These are phyloP conservation scores for Lampris incognitus DNA, from an alignment of 2,113 vertebrate species.

Conservation along the genomic window DNA sequence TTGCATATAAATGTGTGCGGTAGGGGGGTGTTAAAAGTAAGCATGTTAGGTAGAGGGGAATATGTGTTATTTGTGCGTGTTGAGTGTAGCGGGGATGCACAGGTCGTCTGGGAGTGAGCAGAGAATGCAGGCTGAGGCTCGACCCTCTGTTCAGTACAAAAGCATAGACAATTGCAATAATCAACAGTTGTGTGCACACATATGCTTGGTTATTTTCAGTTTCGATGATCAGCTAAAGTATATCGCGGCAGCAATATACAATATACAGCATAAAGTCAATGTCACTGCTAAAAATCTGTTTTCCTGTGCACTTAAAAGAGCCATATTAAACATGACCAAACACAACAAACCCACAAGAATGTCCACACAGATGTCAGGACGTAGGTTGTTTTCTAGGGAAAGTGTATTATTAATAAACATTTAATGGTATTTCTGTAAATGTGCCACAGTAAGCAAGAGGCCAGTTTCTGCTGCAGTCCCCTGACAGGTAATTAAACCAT, in stretches of 20 bases:
- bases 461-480: constrained; percentile 49
- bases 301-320: constrained; percentile 10
- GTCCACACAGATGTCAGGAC: neutral
- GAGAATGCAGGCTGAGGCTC: constrained; percentile 77
- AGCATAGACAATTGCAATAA: constrained; percentile 33
- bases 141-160: constrained; percentile 78
- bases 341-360: constrained; percentile 13
- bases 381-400: constrained; percentile 7
- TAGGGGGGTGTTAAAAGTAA: neutral
- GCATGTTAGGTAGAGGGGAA: neutral
- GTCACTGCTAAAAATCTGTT: neutral
- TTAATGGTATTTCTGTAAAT: constrained; percentile 37
- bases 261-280: neutral
- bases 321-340: constrained; percentile 7
- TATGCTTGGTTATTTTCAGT: constrained; percentile 14
- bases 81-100: constrained; percentile 66
- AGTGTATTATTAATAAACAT: constrained; percentile 47
- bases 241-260: neutral
- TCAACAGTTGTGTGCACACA: constrained; percentile 20
- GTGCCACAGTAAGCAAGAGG: constrained; percentile 50
- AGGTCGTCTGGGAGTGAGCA: constrained; percentile 83
- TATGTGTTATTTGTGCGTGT: constrained; percentile 24
- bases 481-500: constrained; percentile 48
- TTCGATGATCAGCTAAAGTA: neutral
- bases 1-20: constrained; percentile 9